Conservation (phyloP, 2,797 vertebrate species). For the Masticophis lateralis region DNA sequence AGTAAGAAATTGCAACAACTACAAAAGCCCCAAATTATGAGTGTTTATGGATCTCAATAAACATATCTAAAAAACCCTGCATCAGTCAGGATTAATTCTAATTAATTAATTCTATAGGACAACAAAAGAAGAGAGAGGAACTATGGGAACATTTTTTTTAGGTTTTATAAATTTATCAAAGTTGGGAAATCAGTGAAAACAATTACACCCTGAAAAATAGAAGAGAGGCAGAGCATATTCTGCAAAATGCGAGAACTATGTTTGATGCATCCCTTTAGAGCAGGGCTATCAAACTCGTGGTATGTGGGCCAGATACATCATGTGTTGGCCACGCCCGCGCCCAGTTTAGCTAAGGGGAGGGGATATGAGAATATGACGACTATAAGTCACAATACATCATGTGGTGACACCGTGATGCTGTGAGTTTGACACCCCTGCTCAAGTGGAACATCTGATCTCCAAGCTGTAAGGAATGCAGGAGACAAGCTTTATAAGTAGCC, state of each 20-base stretch:
- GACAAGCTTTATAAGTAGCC: background rate
- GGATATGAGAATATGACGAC: too few relatives aligned
- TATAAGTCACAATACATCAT: too few relatives aligned
- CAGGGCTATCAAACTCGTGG: background rate
- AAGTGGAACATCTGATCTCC: background rate
- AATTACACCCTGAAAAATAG: background rate
- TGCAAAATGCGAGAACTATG: background rate
- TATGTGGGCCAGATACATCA: too few relatives aligned
- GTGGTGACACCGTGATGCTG: too few relatives aligned
- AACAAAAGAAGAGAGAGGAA: background rate
- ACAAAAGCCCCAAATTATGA: background rate
- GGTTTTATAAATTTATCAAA: background rate
- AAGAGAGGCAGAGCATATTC: background rate
- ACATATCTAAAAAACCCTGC: background rate
- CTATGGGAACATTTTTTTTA: background rate
- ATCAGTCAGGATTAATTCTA: background rate
- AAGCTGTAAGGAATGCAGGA: background rate
- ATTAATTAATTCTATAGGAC: background rate
- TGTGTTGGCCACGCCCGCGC: too few relatives aligned
- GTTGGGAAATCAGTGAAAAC: background rate
- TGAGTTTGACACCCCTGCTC: background rate
- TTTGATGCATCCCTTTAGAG: background rate
- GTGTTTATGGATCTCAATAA: background rate
- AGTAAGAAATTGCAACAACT: background rate
- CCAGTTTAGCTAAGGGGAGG: too few relatives aligned